Evolutionary conservation across 2,113 vertebrate species (phyloP).

Genomic region (Maccullochella peelii): DNA sequence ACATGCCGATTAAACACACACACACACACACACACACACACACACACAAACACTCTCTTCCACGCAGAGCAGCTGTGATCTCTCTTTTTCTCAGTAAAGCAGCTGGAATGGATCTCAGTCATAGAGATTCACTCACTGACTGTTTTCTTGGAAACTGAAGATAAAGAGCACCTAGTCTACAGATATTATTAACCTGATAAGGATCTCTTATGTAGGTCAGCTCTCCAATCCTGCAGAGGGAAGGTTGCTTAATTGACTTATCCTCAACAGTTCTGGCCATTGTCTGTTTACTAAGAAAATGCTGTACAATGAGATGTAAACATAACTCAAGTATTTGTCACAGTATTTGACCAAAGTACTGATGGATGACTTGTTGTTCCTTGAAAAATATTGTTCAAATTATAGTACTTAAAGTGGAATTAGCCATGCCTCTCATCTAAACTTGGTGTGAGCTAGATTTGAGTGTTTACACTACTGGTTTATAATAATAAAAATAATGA

Average conservation of each 20-base stretch:
- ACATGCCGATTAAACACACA: conserved; percentile 43
- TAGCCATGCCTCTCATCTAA: neutral
- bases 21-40: neutral
- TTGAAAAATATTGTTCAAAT: neutral
- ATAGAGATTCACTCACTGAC: conserved; percentile 45
- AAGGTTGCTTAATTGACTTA: conserved; percentile 29
- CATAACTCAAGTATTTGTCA: neutral
- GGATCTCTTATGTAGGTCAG: conserved; percentile 31
- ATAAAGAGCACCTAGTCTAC: conserved; percentile 35
- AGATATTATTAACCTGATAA: conserved; percentile 46
- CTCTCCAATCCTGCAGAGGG: neutral
- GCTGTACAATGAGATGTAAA: neutral
- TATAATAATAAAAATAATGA: neutral
- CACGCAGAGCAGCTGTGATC: conserved; percentile 43
- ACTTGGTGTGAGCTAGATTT: neutral
- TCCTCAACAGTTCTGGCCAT: neutral
- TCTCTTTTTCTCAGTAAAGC: conserved; percentile 57
- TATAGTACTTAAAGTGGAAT: neutral
- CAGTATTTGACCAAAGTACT: neutral
- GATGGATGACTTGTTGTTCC: neutral
- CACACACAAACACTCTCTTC: neutral
- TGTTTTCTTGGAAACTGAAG: conserved; percentile 61
- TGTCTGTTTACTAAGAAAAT: conserved; percentile 15
- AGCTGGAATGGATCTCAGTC: conserved; percentile 52
- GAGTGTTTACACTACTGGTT: neutral